Evolutionary conservation across 2,113 vertebrate species (phyloP).

Genomic region (Dicentrarchus labrax): DNA sequence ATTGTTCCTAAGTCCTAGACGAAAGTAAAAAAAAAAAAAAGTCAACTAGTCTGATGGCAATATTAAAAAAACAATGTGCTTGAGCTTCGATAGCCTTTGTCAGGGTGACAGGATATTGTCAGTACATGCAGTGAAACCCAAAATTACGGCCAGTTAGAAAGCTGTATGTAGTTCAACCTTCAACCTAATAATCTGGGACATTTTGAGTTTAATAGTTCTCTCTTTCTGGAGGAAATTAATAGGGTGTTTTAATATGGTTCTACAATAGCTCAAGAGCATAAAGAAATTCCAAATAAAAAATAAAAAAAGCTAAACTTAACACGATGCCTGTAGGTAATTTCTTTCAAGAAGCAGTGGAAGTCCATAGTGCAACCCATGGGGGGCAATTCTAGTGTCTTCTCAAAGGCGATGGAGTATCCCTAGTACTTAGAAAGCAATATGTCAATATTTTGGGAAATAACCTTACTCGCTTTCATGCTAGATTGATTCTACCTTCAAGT

Average conservation of each 20-base stretch:
- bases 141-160: constrained; percentile 1
- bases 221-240: background rate
- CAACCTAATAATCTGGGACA: background rate
- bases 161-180: background rate
- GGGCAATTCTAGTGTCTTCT: background rate
- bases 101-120: background rate
- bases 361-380: background rate
- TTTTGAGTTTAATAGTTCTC: background rate
- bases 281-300: background rate
- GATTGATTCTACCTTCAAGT: background rate
- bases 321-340: background rate
- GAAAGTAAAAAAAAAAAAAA: background rate
- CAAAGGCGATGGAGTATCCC: background rate
- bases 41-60: background rate
- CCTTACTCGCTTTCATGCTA: background rate
- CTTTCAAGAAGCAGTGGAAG: background rate
- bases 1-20: background rate
- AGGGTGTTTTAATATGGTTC: background rate
- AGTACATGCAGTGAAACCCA: background rate
- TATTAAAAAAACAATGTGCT: background rate
- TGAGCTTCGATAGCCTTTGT: background rate
- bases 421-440: background rate
- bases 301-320: background rate
- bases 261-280: background rate
- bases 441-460: background rate